Evolutionary conservation across 2,797 vertebrate genomes (phyloP).

Genomic region (Heteromormyrus szaboi): DNA sequence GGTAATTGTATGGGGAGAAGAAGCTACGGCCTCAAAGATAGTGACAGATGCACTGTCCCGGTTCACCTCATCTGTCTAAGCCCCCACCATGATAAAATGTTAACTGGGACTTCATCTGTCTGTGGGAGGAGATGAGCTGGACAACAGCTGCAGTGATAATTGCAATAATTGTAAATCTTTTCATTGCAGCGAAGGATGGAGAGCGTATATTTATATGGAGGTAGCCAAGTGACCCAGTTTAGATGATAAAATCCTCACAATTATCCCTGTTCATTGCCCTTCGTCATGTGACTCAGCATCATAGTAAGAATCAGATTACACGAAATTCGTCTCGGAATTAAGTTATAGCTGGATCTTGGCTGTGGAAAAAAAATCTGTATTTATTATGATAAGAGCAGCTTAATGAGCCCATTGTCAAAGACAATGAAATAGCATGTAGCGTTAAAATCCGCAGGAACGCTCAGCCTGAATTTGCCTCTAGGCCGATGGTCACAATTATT

Average conservation of each 20-base stretch:
- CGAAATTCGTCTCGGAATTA: not conserved
- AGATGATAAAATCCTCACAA: constrained; percentile 11
- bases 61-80: constrained; percentile 4
- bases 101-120: constrained; percentile 5
- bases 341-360: not conserved
- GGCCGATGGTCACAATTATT: not conserved
- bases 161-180: constrained; percentile 17
- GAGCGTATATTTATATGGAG: not conserved
- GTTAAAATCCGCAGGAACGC: not conserved
- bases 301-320: not conserved
- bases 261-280: not conserved
- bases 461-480: not conserved
- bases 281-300: constrained; percentile 15
- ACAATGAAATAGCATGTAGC: not conserved
- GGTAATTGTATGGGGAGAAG: not conserved
- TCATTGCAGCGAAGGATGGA: not conserved
- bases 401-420: not conserved
- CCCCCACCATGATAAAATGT: not conserved
- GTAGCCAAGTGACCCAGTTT: not conserved
- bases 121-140: not conserved
- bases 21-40: not conserved
- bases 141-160: not conserved
- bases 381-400: not conserved
- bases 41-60: constrained; percentile 2
- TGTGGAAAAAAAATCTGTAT: not conserved